Conservation (phyloP, 1,140 invertebrate species). For the Adelges cooleyi region DNA sequence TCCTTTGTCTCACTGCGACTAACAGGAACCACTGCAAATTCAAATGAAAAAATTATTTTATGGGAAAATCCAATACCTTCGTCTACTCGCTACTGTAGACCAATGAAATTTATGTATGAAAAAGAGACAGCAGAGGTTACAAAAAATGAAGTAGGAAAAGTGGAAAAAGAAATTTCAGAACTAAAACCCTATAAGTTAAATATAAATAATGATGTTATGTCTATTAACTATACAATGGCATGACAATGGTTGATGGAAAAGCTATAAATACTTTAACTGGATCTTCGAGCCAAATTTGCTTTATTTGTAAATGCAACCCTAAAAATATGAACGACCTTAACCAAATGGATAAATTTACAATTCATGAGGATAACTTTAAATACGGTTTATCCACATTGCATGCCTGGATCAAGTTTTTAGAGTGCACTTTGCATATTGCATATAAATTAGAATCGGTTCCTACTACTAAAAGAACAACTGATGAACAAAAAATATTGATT, state of each 20-base stretch:
- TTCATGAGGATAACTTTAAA: slow-evolving; percentile 31
- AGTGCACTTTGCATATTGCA: slow-evolving; percentile 36
- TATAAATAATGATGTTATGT: slow-evolving; percentile 31
- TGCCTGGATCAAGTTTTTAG: slow-evolving; percentile 36
- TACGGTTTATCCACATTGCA: slow-evolving; percentile 39
- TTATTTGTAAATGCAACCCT: not conserved
- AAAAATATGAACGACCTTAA: not conserved
- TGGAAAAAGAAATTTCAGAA: slow-evolving; percentile 1
- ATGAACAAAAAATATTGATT: not conserved
- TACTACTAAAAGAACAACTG: not conserved
- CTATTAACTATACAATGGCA: slow-evolving; percentile 33
- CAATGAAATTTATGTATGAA: slow-evolving; percentile 35
- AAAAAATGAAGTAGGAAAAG: slow-evolving; percentile 31
- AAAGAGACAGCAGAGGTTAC: slow-evolving; percentile 34
- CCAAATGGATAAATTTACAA: slow-evolving; percentile 30
- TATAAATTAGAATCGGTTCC: slow-evolving; percentile 33
- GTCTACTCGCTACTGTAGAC: slow-evolving; percentile 36
- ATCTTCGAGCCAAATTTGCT: slow-evolving; percentile 34
- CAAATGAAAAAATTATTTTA: slow-evolving; percentile 29
- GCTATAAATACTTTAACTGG: slow-evolving; percentile 38
- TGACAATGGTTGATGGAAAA: slow-evolving; percentile 41
- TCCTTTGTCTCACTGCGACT: slow-evolving; percentile 36
- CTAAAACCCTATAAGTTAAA: slow-evolving; percentile 33
- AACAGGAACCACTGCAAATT: not conserved
- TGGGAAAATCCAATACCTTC: slow-evolving; percentile 37